A percentile compares a stretch with the other conserved stretches of the same genome.
These are phyloP conservation scores for Gymnosoma rotundatum DNA, from an alignment of 2,888 invertebrate species.

Conservation along the genomic window DNA sequence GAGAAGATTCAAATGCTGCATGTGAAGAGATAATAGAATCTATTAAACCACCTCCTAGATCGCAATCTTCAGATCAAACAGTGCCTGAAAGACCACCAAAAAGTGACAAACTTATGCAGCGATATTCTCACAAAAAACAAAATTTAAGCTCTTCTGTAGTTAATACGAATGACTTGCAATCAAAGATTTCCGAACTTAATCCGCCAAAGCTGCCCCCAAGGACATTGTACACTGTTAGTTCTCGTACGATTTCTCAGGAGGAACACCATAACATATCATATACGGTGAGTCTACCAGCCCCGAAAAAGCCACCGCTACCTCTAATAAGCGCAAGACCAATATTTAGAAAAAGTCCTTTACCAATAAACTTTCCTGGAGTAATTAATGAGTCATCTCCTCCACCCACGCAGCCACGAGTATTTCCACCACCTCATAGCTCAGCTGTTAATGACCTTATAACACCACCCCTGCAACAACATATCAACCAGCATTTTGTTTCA, in stretches of 20 bases:
- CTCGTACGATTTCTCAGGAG: constrained; percentile 69
- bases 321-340: constrained; percentile 84
- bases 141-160: constrained; percentile 55
- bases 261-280: constrained; percentile 69
- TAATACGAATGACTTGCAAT: constrained; percentile 33
- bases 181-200: constrained; percentile 41
- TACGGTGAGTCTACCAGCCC: constrained; percentile 82
- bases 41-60: constrained; percentile 86
- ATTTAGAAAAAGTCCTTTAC: constrained; percentile 84
- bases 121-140: constrained; percentile 80
- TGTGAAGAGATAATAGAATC: constrained; percentile 81
- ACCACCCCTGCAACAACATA: constrained; percentile 48
- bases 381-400: constrained; percentile 51
- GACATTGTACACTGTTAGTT: constrained; percentile 66
- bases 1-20: constrained; percentile 82
- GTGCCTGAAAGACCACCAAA: constrained; percentile 88
- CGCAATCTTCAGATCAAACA: constrained; percentile 84
- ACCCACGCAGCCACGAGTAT: constrained; percentile 83
- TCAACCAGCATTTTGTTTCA: constrained; percentile 73
- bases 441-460: constrained; percentile 33
- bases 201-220: constrained; percentile 79
- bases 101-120: constrained; percentile 82
- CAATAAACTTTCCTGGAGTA: constrained; percentile 82
- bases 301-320: constrained; percentile 89
- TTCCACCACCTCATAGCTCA: constrained; percentile 84